phyloP scores from a whole-genome alignment of 2,888 invertebrate species.

The Eupithecia exiguata region DNA sequence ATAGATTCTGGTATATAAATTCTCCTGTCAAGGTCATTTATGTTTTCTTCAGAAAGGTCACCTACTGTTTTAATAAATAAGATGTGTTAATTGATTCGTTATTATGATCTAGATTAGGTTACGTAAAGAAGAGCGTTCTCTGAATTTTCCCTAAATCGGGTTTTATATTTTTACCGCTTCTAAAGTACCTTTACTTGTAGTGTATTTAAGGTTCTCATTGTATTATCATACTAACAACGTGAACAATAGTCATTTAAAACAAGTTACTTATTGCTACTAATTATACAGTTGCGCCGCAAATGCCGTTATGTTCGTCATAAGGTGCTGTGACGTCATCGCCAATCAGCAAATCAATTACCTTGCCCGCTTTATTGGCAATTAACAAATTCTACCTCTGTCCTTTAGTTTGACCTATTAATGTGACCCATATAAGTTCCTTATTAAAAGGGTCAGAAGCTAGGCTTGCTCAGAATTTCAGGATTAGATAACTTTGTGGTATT shows the following conservation, averaged over 20 bases:
- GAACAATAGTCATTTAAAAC: conserved; percentile 20
- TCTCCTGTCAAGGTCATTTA: too few relatives aligned
- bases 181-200: not conserved
- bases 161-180: not conserved
- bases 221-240: not conserved
- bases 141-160: not conserved
- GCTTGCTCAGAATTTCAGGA: not conserved
- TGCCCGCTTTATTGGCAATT: conserved; percentile 58
- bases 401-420: conserved; percentile 41
- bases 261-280: conserved; percentile 29
- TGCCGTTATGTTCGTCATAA: conserved; percentile 43
- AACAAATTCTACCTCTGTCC: conserved; percentile 53
- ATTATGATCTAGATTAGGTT: not conserved
- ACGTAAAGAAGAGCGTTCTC: not conserved
- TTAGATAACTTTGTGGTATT: not conserved
- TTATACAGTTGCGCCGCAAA: conserved; percentile 31
- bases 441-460: conserved; percentile 18
- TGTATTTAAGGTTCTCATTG: not conserved
- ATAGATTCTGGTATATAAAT: too few relatives aligned
- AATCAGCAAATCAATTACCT: conserved; percentile 52
- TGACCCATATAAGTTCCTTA: conserved; percentile 36
- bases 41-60: too few relatives aligned
- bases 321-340: conserved; percentile 52
- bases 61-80: too few relatives aligned
- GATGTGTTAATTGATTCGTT: not conserved